phyloP scores from a whole-genome alignment of 2,113 vertebrate species.

The Pteropus alecto region DNA sequence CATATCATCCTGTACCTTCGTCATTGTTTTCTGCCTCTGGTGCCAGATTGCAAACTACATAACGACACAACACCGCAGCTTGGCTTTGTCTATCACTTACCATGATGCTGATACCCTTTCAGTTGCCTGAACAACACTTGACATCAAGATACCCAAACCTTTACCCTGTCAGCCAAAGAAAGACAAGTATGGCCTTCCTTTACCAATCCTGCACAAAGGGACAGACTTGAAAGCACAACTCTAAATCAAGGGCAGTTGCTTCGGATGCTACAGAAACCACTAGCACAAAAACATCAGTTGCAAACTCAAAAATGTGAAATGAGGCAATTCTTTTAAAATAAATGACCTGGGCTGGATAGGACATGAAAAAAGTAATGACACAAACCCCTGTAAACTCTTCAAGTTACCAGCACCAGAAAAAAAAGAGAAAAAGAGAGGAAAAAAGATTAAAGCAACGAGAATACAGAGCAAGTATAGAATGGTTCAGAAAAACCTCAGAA shows the following conservation, averaged over 20 bases:
- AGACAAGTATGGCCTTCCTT: not conserved
- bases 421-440: not conserved
- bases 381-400: slow-evolving; percentile 33
- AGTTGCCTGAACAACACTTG: not conserved
- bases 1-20: not conserved
- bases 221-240: slow-evolving; percentile 45
- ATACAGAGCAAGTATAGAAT: slow-evolving; percentile 17
- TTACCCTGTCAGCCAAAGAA: slow-evolving; percentile 7
- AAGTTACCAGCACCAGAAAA: not conserved
- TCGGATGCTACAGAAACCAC: not conserved
- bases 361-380: slow-evolving; percentile 36
- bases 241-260: slow-evolving; percentile 32
- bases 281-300: slow-evolving; percentile 5
- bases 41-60: not conserved
- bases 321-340: slow-evolving; percentile 38
- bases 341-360: not conserved
- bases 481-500: slow-evolving; percentile 35
- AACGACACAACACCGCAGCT: not conserved
- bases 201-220: not conserved
- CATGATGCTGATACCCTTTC: not conserved
- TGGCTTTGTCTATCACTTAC: not conserved
- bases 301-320: slow-evolving; percentile 34
- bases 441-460: not conserved
- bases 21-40: not conserved
- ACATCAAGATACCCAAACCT: not conserved